Evolutionary conservation across 2,113 vertebrate species (phyloP), one percentile per base, ranked within the genome.

Genomic region (Pristiophorus japonicus): DNA sequence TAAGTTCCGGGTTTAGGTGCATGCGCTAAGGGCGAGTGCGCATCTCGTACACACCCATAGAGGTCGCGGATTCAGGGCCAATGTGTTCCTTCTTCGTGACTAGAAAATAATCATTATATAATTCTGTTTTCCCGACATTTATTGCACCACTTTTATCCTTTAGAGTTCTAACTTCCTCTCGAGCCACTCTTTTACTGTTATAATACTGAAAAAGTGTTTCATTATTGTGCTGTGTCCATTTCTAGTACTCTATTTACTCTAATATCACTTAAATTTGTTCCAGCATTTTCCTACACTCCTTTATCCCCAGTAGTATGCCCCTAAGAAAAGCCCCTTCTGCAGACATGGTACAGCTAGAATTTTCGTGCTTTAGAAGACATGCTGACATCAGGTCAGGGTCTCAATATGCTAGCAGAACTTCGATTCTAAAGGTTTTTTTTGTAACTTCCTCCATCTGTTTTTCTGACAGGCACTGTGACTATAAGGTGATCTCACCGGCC

Each of bases 401-500:
- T 81, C 70, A 95, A 70, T 73, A 63, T 47, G 66, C 6, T 73
- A 73, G 55, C 10, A 42, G 1, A 63, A 95, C 63, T 70, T 62
- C 70, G 94, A 47, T 27, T 95, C 18, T 59, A 51, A 90, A 90
- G 30, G 30, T 8, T 7, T 59, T 90, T 94, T 45, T 16, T 34
- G 51, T 95, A 24, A 22, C 24, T 84, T 85, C 84, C 27, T 97
- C 96, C 96, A 95, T 90, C 51, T 90, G 87, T 18, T 63, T 96
- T 96, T 65, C 97, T 98, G 12, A 62, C 96, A 99, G 99, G 98
- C 99, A 99, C 96, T 97, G 98, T 1, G 99, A 99, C 97, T 99
- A 99, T 97, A 99, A 99, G 97, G 99, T 99, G 96, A 99, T 99
- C 16, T 99, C 99, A 95, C 99, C 99, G 96, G 98, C 99, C 88